phyloP scores from a whole-genome alignment of 2,113 vertebrate genomes.

The Chiloscyllium plagiosum region DNA sequence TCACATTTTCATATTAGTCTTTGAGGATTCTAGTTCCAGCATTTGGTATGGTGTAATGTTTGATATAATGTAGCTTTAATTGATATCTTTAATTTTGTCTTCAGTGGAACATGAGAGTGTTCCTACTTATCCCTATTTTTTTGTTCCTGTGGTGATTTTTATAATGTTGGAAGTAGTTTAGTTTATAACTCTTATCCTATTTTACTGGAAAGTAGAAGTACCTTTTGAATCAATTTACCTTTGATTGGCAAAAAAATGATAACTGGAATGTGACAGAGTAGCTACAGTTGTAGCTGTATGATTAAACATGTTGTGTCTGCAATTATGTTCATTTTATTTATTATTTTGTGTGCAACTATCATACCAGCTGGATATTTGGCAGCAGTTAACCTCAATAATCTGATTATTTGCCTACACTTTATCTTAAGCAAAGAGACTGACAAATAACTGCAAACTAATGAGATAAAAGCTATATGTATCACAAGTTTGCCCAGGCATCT shows the following conservation, averaged over 20 bases:
- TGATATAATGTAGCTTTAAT: not conserved
- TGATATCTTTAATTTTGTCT: not conserved
- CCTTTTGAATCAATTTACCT: slow-evolving; percentile 11
- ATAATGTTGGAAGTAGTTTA: not conserved
- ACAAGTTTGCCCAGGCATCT: slow-evolving; percentile 8
- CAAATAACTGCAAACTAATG: slow-evolving; percentile 33
- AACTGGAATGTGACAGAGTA: slow-evolving; percentile 32
- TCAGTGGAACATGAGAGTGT: not conserved
- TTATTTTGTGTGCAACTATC: not conserved
- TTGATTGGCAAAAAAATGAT: not conserved
- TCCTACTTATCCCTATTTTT: not conserved
- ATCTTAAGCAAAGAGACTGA: slow-evolving; percentile 36
- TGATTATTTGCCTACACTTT: slow-evolving; percentile 29
- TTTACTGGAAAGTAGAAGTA: not conserved
- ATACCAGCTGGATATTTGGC: slow-evolving; percentile 26
- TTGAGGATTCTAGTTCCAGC: not conserved
- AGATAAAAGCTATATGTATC: slow-evolving; percentile 36
- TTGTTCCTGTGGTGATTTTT: not conserved
- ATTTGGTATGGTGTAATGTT: not conserved
- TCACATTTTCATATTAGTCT: not conserved
- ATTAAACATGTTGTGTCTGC: slow-evolving; percentile 32
- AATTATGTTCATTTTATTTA: slow-evolving; percentile 34
- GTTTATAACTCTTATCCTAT: not conserved
- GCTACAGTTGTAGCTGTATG: slow-evolving; percentile 21
- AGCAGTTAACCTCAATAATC: slow-evolving; percentile 28